Base-by-base conservation (phyloP, 1,140 invertebrate species). In the silkworm (Bombyx mori) region DNA sequence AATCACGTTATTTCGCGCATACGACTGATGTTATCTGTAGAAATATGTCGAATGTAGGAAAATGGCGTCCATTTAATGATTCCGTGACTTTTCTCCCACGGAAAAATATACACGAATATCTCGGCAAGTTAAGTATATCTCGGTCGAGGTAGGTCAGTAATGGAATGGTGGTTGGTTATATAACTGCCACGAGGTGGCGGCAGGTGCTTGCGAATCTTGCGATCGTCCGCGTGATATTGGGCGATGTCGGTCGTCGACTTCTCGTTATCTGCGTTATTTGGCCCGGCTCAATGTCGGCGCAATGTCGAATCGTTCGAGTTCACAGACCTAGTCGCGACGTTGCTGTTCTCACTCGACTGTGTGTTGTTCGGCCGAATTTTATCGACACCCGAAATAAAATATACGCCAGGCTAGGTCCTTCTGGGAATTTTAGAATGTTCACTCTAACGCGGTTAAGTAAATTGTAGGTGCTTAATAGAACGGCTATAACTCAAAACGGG, bases 231-330 rank as follows among this genome's bases (percentile, higher is more conserved):
- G 68, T 78, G 73, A 82, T 82, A 85, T 82, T 82, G 77, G 77
- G 74, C 72, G 75, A 64, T 78, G 78, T 75, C 75, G 82, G 82
- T 79, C 82, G 69, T 77, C 72, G 66, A 82, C 78, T 74, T 63
- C 65, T 61, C 62, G 75, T 78, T 85, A 82, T 82, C 79, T 82
- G 70, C 77, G 73, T 80, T 79, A 79, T 85, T 85, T 78, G 76
- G 78, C 75, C 73, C 75, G 74, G 69, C 78, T 74, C 79, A 85
- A 85, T 79, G 82, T 75, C 82, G 78, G 69, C 70, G 67, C 82
- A 85, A 85, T 82, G 82, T 85, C 82, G 79, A 79, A 76, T 71
- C 72, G 70, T 69, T 72, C 71, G 77, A 79, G 79, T 82, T 82
- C 82, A 81, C 63, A 77, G 82, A 81, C 82, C 82, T 62, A 58